These are phyloP conservation scores for Orthosia gracilis DNA, from an alignment of 2,888 invertebrate species.

Conservation along the genomic window DNA sequence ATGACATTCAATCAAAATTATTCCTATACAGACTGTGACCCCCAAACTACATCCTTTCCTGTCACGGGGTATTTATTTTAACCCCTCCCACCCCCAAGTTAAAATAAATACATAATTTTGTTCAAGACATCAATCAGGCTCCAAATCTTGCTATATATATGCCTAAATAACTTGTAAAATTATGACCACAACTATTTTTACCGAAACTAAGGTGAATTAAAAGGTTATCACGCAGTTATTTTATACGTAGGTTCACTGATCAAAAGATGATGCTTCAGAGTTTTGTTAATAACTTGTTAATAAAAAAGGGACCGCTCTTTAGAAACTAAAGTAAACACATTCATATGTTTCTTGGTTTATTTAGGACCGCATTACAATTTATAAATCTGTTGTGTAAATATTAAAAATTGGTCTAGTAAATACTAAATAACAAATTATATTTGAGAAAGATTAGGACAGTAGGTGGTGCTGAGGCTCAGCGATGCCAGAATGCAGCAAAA, in stretches of 20 bases:
- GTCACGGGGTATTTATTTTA: too few species aligned
- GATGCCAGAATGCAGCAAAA: background rate
- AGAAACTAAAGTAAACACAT: slow-evolving; percentile 3
- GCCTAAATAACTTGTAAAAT: too few species aligned
- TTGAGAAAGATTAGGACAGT: background rate
- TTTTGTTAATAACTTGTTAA: background rate
- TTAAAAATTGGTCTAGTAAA: background rate
- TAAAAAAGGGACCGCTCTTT: background rate
- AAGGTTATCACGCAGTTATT: background rate
- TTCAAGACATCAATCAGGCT: too few species aligned
- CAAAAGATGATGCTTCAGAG: background rate
- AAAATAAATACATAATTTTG: too few species aligned
- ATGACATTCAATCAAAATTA: too few species aligned
- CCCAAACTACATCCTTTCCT: too few species aligned
- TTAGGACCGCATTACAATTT: background rate
- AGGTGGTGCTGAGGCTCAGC: background rate
- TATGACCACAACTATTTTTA: too few species aligned
- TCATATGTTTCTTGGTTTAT: slow-evolving; percentile 2
- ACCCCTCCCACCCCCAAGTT: too few species aligned
- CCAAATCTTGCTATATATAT: too few species aligned
- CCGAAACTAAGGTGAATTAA: background rate
- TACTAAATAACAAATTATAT: background rate
- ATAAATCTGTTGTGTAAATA: slow-evolving; percentile 2
- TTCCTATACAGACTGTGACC: too few species aligned
- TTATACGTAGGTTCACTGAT: background rate